Percentiles rank a stretch among this genome's conserved stretches.
These are phyloP conservation scores for Sebastolobus altivelis DNA, from an alignment of 2,797 vertebrate genomes.

Conservation along the genomic window DNA sequence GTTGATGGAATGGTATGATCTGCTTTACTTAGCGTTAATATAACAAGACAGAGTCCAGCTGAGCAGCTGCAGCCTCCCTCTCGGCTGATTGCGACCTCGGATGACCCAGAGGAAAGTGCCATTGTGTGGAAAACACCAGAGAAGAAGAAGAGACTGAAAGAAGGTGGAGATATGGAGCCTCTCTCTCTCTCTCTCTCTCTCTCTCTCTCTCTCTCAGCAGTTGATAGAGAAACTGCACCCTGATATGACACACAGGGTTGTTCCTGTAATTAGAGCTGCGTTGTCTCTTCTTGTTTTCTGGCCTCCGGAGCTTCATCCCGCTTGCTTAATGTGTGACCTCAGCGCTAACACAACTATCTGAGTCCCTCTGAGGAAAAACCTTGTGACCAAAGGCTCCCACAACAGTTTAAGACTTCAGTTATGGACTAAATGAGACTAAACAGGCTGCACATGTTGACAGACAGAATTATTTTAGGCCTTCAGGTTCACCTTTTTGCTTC, in stretches of 20 bases:
- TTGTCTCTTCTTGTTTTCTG: constrained; percentile 48
- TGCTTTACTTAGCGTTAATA: constrained; percentile 75
- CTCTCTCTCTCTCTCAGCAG: constrained; percentile 15
- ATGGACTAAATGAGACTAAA: constrained; percentile 28
- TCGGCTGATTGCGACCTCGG: constrained; percentile 62
- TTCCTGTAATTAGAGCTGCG: constrained; percentile 57
- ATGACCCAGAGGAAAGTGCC: constrained; percentile 62
- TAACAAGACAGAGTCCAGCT: constrained; percentile 72
- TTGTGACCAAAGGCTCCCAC: constrained; percentile 43
- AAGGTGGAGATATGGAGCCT: constrained; percentile 23
- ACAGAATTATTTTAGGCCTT: constrained; percentile 9
- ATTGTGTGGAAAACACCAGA: constrained; percentile 30
- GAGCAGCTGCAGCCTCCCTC: constrained; percentile 67
- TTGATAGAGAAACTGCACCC: constrained; percentile 41
- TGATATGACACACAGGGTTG: constrained; percentile 49
- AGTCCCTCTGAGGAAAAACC: constrained; percentile 48
- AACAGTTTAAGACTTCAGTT: constrained; percentile 41
- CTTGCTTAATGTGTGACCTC: constrained; percentile 55
- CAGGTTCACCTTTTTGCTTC: constrained; percentile 13
- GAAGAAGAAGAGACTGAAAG: constrained; percentile 22
- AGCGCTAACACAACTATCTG: constrained; percentile 49
- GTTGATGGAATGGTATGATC: constrained; percentile 74
- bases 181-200: constrained; percentile 11
- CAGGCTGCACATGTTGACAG: constrained; percentile 19
- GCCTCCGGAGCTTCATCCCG: constrained; percentile 38